Evolutionary conservation across 2,113 vertebrate species (phyloP), one percentile per base, ranked within the genome.

Genomic region (Epinephelus fuscoguttatus): DNA sequence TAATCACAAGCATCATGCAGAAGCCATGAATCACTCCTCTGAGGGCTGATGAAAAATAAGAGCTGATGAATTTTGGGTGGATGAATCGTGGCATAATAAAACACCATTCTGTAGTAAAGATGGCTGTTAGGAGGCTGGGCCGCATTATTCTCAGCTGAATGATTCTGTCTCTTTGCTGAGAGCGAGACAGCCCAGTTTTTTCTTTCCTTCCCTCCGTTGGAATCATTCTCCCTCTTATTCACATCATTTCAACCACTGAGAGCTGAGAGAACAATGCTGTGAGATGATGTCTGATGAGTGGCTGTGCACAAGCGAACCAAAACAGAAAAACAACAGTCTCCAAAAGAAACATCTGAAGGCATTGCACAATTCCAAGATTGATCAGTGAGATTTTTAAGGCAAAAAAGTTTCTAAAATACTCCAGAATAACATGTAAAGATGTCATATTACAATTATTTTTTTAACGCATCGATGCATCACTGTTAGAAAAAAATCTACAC

Each of bases 321-420:
- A 78, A 14, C 57, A 55, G 33, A 21, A 63, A 10, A 59, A 63
- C 0, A 57, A 30, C 78, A 80, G 81, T 84, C 56, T 67, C 93
- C 67, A 92, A 78, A 92, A 92, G 45, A 94, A 91, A 80, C 52
- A 45, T 94, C 86, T 90, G 91, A 97, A 97, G 96, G 96, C 96
- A 96, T 94, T 94, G 95, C 95, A 96, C 96, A 96, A 96, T 95
- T 96, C 92, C 92, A 94, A 95, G 93, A 96, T 89, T 94, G 50
- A 90, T 95, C 88, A 95, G 95, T 97, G 96, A 96, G 94, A 96
- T 83, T 94, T 96, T 97, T 98, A 98, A 97, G 97, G 97, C 97
- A 91, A 91, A 92, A 82, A 85, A 72, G 78, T 87, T 81, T 94
- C 93, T 81, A 61, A 95, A 95, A 79, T 79, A 80, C 64, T 93